Evolutionary conservation across 2,797 vertebrate genomes (phyloP).

Genomic region (Trichosurus vulpecula): DNA sequence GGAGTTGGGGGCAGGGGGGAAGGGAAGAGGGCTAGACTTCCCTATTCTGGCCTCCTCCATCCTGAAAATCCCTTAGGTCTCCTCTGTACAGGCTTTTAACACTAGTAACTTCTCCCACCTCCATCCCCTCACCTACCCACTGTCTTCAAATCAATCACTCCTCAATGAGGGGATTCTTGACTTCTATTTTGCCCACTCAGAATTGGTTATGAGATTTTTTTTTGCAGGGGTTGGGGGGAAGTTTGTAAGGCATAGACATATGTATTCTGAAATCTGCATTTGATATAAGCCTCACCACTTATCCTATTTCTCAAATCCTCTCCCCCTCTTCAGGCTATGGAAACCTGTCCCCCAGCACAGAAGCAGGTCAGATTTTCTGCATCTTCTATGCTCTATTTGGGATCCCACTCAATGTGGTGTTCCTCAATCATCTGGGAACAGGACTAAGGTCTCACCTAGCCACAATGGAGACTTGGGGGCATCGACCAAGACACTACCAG

Average conservation of each 20-base stretch:
- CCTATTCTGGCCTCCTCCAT: neutral
- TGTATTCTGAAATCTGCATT: neutral
- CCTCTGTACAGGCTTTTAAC: neutral
- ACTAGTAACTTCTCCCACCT: neutral
- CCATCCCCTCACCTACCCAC: neutral
- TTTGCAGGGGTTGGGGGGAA: neutral
- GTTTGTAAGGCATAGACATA: neutral
- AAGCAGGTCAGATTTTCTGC: constrained; percentile 93
- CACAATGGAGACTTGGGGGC: constrained; percentile 87
- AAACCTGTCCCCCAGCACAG: constrained; percentile 93
- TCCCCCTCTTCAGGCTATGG: constrained; percentile 89
- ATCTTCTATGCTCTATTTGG: constrained; percentile 94
- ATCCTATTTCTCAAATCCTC: neutral
- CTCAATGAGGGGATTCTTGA: neutral
- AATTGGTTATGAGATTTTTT: neutral
- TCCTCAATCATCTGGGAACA: constrained; percentile 92
- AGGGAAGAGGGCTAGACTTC: neutral
- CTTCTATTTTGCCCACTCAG: neutral
- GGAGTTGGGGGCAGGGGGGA: neutral
- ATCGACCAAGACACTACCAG: constrained; percentile 79
- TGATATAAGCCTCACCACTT: neutral
- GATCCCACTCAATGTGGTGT: constrained; percentile 92
- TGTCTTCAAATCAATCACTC: neutral
- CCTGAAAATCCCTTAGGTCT: neutral
- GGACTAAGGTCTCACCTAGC: constrained; percentile 88